Percentiles rank a stretch among this genome's conserved stretches.
phyloP scores from a whole-genome alignment of 2,797 vertebrate species.

The Pagetopsis macropterus region DNA sequence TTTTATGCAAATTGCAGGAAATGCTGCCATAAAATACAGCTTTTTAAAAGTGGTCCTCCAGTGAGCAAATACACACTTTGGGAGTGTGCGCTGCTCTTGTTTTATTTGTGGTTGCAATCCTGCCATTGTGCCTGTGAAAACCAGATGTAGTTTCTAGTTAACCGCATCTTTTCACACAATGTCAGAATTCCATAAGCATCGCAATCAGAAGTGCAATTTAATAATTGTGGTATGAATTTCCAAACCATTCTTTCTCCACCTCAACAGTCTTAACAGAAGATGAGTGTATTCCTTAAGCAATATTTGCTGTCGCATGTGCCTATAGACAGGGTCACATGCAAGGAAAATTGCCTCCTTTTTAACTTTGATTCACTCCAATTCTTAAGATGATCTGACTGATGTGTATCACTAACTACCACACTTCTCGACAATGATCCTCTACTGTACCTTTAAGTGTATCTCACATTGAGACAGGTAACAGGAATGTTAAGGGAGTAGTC shows the following conservation, averaged over 20 bases:
- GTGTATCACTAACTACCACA: conserved; percentile 12
- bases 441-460: neutral
- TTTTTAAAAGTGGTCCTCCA: conserved; percentile 11
- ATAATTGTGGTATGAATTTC: neutral
- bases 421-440: neutral
- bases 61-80: neutral
- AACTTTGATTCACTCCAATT: neutral
- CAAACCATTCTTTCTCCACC: neutral
- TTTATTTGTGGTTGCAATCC: neutral
- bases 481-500: conserved; percentile 26
- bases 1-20: conserved; percentile 15
- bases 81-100: neutral
- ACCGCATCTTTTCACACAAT: neutral
- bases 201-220: neutral
- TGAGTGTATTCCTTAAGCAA: conserved; percentile 45
- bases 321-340: neutral
- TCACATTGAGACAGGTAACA: neutral
- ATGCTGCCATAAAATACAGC: conserved; percentile 13
- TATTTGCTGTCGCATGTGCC: conserved; percentile 11
- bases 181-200: neutral
- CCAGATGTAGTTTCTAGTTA: neutral
- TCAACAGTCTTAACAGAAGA: conserved; percentile 11
- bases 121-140: conserved; percentile 14
- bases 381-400: conserved; percentile 6
- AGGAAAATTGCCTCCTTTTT: neutral